Evolutionary conservation across 1,140 invertebrate genomes (phyloP).

Genomic region (Mactra quadrangularis): DNA sequence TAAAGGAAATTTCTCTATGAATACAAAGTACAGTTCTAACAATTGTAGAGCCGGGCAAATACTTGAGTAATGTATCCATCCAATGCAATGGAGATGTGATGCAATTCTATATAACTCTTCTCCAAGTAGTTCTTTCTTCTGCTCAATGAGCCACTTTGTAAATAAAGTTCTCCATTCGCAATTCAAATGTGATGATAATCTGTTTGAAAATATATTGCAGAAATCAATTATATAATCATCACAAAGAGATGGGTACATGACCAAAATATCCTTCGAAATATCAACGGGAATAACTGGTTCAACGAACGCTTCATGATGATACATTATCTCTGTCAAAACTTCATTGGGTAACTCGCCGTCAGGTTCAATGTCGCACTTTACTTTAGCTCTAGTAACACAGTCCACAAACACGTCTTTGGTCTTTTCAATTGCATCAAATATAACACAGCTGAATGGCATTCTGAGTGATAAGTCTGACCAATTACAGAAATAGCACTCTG

Average conservation of each 20-base stretch:
- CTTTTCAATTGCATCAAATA: conserved; percentile 30
- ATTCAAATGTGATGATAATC: background rate
- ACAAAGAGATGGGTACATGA: background rate
- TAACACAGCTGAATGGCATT: conserved; percentile 28
- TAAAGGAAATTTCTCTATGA: background rate
- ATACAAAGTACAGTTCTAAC: conserved; percentile 18
- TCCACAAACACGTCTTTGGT: conserved; percentile 29
- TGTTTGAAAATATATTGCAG: conserved; percentile 43
- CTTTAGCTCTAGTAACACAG: background rate
- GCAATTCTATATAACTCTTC: background rate
- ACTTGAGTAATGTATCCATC: background rate
- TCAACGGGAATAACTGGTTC: no score
- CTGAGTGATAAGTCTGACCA: conserved; percentile 16
- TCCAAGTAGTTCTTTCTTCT: background rate
- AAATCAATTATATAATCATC: conserved; percentile 47
- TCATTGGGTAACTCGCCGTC: conserved; percentile 27
- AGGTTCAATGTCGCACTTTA: conserved; percentile 21
- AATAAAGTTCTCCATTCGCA: background rate
- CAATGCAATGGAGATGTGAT: conserved; percentile 3
- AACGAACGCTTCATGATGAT: conserved; percentile 4
- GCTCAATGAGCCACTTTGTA: conserved; percentile 8
- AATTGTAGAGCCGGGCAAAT: conserved; percentile 10
- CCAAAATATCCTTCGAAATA: no score
- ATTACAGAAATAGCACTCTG: conserved; percentile 45
- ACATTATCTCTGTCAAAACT: conserved; percentile 13